A percentile compares a stretch with the other conserved stretches of the same genome.
Conservation (phyloP, 1,140 invertebrate genomes). For the Atta colombica region DNA sequence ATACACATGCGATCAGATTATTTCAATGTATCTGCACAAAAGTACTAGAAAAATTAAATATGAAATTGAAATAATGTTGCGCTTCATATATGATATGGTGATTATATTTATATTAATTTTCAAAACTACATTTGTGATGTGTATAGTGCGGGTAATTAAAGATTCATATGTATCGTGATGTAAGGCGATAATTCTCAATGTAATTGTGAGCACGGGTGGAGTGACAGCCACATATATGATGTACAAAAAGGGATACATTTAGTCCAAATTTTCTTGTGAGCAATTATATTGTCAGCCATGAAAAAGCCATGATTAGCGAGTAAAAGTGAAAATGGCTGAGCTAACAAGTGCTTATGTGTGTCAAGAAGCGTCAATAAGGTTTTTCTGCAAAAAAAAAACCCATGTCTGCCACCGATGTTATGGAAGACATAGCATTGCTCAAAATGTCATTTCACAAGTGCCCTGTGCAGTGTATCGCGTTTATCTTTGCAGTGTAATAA, state of each 20-base stretch:
- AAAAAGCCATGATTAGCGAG: slow-evolving; percentile 55
- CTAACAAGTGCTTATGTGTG: slow-evolving; percentile 73
- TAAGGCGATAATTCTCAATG: slow-evolving; percentile 30
- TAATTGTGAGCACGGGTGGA: slow-evolving; percentile 69
- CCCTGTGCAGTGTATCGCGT: slow-evolving; percentile 70
- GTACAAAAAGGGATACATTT: slow-evolving; percentile 43
- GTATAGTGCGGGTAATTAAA: slow-evolving; percentile 70
- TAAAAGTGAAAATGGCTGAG: slow-evolving; percentile 67
- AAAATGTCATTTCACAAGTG: slow-evolving; percentile 67
- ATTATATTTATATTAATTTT: slow-evolving; percentile 67
- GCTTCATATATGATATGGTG: slow-evolving; percentile 52
- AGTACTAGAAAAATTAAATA: slow-evolving; percentile 58
- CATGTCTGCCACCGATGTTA: slow-evolving; percentile 57
- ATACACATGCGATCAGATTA: slow-evolving; percentile 49
- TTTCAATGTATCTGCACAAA: slow-evolving; percentile 57
- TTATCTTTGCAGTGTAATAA: slow-evolving; percentile 70
- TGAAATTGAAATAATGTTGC: slow-evolving; percentile 41
- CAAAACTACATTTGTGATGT: slow-evolving; percentile 72
- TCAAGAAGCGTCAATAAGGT: slow-evolving; percentile 55
- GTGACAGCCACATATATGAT: slow-evolving; percentile 58
- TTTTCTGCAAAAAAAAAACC: slow-evolving; percentile 30
- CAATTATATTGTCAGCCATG: slow-evolving; percentile 57
- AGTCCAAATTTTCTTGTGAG: slow-evolving; percentile 55
- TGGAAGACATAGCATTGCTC: slow-evolving; percentile 58
- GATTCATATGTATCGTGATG: slow-evolving; percentile 64